A percentile compares a stretch with the other conserved stretches of the same genome.
Evolutionary conservation across 2,797 vertebrate species (phyloP).

Genomic region (Poeciliopsis gracilis): DNA sequence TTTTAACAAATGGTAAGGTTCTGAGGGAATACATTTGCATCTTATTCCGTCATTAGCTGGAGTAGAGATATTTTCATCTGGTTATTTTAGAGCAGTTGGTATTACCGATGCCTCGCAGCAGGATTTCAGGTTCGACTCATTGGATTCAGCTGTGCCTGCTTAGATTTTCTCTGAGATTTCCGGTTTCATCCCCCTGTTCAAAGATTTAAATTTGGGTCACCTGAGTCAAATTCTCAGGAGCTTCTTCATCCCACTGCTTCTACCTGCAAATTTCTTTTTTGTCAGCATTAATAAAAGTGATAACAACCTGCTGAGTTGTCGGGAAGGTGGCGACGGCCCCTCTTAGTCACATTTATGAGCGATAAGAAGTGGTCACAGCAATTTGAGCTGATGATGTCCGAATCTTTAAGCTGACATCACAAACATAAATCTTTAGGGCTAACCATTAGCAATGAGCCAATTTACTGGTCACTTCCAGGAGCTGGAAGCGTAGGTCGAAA

Average conservation of each 20-base stretch:
- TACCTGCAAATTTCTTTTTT: conserved; percentile 2
- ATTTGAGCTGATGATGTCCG: conserved; percentile 2
- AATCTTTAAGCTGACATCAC: conserved; percentile 1
- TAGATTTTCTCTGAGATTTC: neutral
- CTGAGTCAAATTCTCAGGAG: neutral
- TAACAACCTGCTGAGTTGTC: neutral
- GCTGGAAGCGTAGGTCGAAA: conserved; percentile 13
- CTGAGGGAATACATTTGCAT: neutral
- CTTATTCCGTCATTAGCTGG: neutral
- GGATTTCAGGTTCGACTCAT: neutral
- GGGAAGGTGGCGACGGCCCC: neutral
- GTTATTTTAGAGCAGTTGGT: neutral
- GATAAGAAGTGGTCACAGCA: neutral
- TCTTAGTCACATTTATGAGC: conserved; percentile 1
- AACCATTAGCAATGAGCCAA: conserved; percentile 7
- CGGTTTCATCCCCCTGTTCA: neutral
- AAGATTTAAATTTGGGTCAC: conserved; percentile 1
- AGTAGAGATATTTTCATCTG: neutral
- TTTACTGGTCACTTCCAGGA: conserved; percentile 5
- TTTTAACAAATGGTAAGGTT: neutral
- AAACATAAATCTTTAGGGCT: conserved; percentile 13
- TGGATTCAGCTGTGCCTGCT: conserved; percentile 1
- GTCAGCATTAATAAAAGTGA: neutral
- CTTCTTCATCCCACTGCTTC: conserved; percentile 1
- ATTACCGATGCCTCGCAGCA: neutral